phyloP scores from a whole-genome alignment of 2,888 invertebrate species.

The Sycophila texana region DNA sequence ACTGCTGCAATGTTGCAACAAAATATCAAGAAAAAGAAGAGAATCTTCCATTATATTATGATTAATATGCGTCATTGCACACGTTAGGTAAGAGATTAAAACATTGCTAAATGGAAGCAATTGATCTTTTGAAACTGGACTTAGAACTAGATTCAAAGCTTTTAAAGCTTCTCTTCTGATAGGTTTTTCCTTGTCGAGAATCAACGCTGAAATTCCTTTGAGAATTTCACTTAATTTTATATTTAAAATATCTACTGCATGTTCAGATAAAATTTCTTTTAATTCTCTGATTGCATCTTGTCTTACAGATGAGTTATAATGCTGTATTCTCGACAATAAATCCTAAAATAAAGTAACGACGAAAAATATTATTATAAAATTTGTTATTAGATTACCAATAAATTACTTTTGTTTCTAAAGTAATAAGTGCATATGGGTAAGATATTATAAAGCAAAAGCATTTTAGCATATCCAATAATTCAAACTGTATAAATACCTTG shows the following conservation, averaged over 20 bases:
- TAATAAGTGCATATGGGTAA: not conserved
- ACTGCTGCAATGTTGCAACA: constrained; percentile 82
- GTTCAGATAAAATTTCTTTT: constrained; percentile 78
- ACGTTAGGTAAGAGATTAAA: constrained; percentile 87
- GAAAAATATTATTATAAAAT: not conserved
- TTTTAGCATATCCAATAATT: too few species aligned
- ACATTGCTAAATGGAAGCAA: constrained; percentile 86
- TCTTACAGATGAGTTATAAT: constrained; percentile 84
- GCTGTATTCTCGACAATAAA: constrained; percentile 82
- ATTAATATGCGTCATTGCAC: constrained; percentile 94
- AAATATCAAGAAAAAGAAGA: constrained; percentile 85
- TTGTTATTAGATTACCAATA: constrained; percentile 1
- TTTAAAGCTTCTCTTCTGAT: constrained; percentile 79
- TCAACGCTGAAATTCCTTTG: constrained; percentile 82
- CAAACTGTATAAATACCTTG: constrained; percentile 75
- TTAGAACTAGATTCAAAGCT: constrained; percentile 77
- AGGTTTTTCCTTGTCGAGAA: constrained; percentile 84
- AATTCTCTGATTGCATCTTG: constrained; percentile 81
- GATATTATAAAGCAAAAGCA: too few species aligned
- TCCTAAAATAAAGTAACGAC: constrained; percentile 76
- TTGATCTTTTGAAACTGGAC: constrained; percentile 76
- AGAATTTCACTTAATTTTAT: constrained; percentile 83
- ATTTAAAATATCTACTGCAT: constrained; percentile 76
- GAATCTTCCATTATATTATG: constrained; percentile 89
- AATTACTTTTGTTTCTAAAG: not conserved